Conservation (phyloP, 2,113 vertebrate genomes). For the Rhagologus leucostigma region DNA sequence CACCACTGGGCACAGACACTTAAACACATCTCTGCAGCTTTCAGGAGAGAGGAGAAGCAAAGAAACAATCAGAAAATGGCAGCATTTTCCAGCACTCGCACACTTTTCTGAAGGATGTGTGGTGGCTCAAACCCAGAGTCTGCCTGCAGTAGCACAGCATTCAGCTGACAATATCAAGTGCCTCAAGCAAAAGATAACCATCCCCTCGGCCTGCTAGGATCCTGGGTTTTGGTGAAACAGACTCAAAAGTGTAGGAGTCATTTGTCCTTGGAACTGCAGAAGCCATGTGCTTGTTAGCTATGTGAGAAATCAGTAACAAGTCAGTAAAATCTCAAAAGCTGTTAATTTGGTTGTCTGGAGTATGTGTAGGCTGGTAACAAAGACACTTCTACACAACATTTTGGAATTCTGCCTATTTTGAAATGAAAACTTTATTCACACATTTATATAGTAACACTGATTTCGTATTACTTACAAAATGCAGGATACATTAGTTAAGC, state of each 20-base stretch:
- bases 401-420: neutral
- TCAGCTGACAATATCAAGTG: neutral
- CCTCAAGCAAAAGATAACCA: neutral
- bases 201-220: neutral
- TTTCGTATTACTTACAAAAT: neutral
- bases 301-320: neutral
- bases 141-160: neutral
- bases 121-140: neutral
- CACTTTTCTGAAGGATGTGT: neutral
- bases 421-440: neutral
- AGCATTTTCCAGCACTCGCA: neutral
- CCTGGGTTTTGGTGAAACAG: neutral
- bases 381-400: neutral
- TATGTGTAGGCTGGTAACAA: neutral
- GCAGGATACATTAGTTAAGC: neutral
- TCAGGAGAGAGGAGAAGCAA: neutral
- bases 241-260: rapidly evolving
- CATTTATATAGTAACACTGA: neutral
- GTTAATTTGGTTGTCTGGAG: neutral
- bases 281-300: neutral
- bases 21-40: neutral
- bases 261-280: neutral
- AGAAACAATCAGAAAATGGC: neutral
- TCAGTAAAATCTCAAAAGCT: neutral
- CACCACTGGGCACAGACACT: neutral